These are phyloP conservation scores for Salvelinus fontinalis DNA, from an alignment of 2,113 vertebrate genomes.

Conservation along the genomic window DNA sequence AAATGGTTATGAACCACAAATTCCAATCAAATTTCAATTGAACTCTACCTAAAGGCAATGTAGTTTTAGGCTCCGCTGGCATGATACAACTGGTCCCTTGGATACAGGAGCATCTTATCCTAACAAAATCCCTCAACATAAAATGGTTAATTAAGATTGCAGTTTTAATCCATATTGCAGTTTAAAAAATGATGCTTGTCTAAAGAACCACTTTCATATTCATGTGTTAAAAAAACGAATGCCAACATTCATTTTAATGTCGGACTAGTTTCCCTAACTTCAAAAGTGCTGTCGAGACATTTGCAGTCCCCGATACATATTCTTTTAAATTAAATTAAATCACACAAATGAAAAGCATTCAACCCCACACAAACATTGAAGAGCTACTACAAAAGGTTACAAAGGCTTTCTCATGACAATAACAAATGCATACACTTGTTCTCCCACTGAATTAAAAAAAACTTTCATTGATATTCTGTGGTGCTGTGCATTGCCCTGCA, in stretches of 20 bases:
- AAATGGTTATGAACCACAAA: slow-evolving; percentile 7
- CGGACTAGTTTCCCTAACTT: slow-evolving; percentile 47
- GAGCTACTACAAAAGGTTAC: background rate
- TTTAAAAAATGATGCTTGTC: slow-evolving; percentile 9
- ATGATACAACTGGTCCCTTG: background rate
- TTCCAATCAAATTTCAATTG: background rate
- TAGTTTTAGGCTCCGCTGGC: slow-evolving; percentile 7
- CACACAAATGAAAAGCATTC: background rate
- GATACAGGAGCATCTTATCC: background rate
- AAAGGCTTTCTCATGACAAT: no score
- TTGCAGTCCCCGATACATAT: no score
- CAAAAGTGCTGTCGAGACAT: slow-evolving; percentile 27
- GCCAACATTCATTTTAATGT: slow-evolving; percentile 44
- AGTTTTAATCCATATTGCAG: background rate
- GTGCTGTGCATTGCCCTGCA: slow-evolving; percentile 5
- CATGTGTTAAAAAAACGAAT: slow-evolving; percentile 36
- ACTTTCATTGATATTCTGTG: slow-evolving; percentile 31
- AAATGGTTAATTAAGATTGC: background rate
- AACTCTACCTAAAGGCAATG: background rate
- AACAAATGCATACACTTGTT: background rate
- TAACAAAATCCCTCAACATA: background rate
- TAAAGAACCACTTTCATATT: slow-evolving; percentile 37
- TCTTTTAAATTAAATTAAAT: slow-evolving; percentile 1
- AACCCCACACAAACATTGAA: background rate
- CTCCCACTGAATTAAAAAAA: background rate